Evolutionary conservation across 2,888 invertebrate genomes (phyloP), one percentile per base, ranked within the genome.

Genomic region (Atethmia centrago): DNA sequence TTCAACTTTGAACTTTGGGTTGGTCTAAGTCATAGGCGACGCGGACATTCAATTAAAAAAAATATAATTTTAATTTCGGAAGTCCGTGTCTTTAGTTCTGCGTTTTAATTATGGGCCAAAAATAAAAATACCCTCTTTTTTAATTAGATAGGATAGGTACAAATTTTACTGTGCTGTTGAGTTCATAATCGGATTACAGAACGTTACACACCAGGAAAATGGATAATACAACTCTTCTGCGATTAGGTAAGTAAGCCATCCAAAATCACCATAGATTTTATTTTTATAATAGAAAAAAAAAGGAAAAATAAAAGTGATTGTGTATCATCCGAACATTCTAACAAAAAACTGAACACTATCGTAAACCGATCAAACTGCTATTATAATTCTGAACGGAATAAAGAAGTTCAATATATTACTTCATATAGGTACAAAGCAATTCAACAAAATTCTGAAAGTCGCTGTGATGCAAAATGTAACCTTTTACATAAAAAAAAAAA

Each of bases 1-100:
- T 62, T 82, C 86, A 87, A 88, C 87, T 89, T 90, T 88, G 88
- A 87, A 86, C 86, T 73, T 70, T 72, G 1, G 21, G 31, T 53
- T 85, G 87, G 88, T 70, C 1, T 53, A 89, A 90, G 80, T 77
- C 28, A 79, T 8, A 63, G 61, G 74, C 42, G 64, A 12, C 2
- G 36, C 47, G 19, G n/a, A n/a, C 1, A 14, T 7, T 14, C 14
- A 25, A 25, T 25, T 49, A 5, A 40, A 0, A 21, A 47, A 21
- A 47, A 19, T 45, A 3, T 21, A 49, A n/a, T 1, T 49, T 49
- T 21, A 9, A 49, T 49, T 49, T 49, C 3, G 10, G 21, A n/a
- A 9, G 9, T 47, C 47, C 16, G 47, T 47, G 47, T 16, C 19
- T 7, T 47, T 47, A 19, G 47, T 21, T 21, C 21, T n/a, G n/a